Base-by-base conservation (phyloP, 2,888 invertebrate species). In the Gryllus longicercus region DNA sequence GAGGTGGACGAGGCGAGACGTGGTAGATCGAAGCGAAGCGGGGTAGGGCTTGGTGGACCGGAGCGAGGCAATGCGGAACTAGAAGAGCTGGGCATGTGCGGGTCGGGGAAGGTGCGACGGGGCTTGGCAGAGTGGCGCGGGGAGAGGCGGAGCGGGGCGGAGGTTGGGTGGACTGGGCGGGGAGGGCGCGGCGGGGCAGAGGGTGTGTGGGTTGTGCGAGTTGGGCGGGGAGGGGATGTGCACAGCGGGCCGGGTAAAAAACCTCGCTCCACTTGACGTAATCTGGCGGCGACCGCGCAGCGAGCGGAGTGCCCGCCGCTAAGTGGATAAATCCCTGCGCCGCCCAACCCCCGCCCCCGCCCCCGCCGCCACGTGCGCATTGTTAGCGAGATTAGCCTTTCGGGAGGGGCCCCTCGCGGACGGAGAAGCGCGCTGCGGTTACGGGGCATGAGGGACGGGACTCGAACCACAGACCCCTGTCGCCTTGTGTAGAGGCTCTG, bases 261-360 rank as follows among this genome's bases (percentile, higher is more conserved):
- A n/a, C 63, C 63, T 38, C 14, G 63, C 3, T 14, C 63, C 63
- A 63, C 63, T 63, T 63, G 63, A 63, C 14, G 63, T 63, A 63
- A 63, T 63, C 63, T 63, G 63, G 16, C 63, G 63, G 63, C n/a
- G 16, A 18, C 63, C 63, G 63, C n/a, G 63, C 14, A 63, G 63
- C 63, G 63, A 14, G 14, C 63, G n/a, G 16, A 18, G 63, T n/a
- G n/a, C 63, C n/a, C 63, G 63, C 63, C 63, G 63, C 63, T 63
- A 63, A 63, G 63, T 63, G 63, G 63, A 63, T 63, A 63, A 63
- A 63, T 63, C 63, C 63, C 63, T 63, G 63, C n/a, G 63, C 63
- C 63, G 14, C 14, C 16, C 16, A 4, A 8, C 3, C 12, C n/a
- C 63, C 63, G 10, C 63, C 63, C n/a, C 63, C 63, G 10, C n/a